phyloP scores from a whole-genome alignment of 2,888 invertebrate genomes.

The Thymelicus lineola region DNA sequence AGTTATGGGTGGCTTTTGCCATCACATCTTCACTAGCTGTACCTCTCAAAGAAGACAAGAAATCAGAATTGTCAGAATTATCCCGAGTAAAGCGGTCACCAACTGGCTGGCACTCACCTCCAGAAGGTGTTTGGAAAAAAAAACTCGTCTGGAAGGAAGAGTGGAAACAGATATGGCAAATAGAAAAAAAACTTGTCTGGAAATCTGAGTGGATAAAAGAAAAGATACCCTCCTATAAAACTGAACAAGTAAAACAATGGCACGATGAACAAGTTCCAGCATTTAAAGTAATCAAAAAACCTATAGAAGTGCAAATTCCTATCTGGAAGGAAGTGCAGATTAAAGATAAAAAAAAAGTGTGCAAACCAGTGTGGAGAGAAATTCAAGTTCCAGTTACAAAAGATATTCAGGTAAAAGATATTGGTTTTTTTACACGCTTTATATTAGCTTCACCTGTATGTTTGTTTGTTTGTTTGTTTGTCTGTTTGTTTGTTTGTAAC shows the following conservation, averaged over 20 bases:
- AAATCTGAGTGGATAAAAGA: constrained; percentile 91
- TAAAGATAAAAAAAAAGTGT: constrained; percentile 86
- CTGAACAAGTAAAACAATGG: constrained; percentile 92
- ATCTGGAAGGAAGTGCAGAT: constrained; percentile 89
- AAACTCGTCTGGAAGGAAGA: constrained; percentile 94
- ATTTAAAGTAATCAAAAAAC: constrained; percentile 89
- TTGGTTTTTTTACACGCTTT: too few species aligned
- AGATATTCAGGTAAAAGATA: constrained; percentile 89
- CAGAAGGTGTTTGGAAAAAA: constrained; percentile 92
- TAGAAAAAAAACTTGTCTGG: constrained; percentile 90
- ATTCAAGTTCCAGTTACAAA: constrained; percentile 89
- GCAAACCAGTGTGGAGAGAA: constrained; percentile 87
- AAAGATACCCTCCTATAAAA: constrained; percentile 91
- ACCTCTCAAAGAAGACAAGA: constrained; percentile 61
- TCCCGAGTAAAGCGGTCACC: constrained; percentile 84
- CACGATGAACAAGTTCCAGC: constrained; percentile 90
- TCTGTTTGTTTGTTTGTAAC: too few species aligned
- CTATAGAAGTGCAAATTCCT: constrained; percentile 88
- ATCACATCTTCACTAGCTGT: constrained; percentile 76
- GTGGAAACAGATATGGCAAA: constrained; percentile 91
- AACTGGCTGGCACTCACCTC: constrained; percentile 80
- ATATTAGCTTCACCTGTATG: too few species aligned
- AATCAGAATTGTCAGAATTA: constrained; percentile 53
- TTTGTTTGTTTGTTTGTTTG: too few species aligned
- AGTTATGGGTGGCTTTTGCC: constrained; percentile 86